A percentile compares a stretch with the other conserved stretches of the same genome.
These are phyloP conservation scores for Acrobasis suavella DNA, from an alignment of 2,888 invertebrate genomes.

Conservation along the genomic window DNA sequence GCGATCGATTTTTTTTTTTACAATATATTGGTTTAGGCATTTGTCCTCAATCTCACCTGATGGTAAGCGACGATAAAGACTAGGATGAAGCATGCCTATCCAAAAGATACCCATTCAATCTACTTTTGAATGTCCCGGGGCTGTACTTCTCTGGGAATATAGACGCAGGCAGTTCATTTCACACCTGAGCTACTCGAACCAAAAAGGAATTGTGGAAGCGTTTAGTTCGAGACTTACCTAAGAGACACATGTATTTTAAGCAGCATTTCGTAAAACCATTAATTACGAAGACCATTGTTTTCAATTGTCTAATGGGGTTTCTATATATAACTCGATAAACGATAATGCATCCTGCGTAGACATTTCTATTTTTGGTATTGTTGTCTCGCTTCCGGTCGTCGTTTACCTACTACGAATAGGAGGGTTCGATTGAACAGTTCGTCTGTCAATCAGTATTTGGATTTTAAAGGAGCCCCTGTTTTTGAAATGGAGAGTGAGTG, in stretches of 20 bases:
- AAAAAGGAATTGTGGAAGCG: too few species aligned
- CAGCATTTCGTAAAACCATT: slow-evolving; percentile 5
- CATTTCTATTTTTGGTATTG: slow-evolving; percentile 22
- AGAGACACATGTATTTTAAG: background rate
- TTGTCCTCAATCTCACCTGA: too few species aligned
- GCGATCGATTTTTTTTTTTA: too few species aligned
- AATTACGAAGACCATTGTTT: slow-evolving; percentile 17
- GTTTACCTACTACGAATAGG: background rate
- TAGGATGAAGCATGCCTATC: too few species aligned
- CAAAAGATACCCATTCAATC: too few species aligned
- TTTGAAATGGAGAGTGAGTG: background rate
- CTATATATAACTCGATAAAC: slow-evolving; percentile 60
- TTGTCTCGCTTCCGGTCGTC: slow-evolving; percentile 30
- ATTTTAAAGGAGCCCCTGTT: background rate
- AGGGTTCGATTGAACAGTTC: slow-evolving; percentile 8
- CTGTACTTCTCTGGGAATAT: too few species aligned
- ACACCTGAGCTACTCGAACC: too few species aligned
- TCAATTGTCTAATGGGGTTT: slow-evolving; percentile 46
- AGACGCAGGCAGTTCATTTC: too few species aligned
- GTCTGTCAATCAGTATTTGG: background rate
- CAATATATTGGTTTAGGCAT: too few species aligned
- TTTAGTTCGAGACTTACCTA: too few species aligned
- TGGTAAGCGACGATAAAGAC: too few species aligned
- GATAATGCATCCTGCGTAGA: slow-evolving; percentile 47
- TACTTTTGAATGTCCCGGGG: too few species aligned